Base-by-base conservation (phyloP, 2,888 invertebrate species). In the Teleogryllus oceanicus region DNA sequence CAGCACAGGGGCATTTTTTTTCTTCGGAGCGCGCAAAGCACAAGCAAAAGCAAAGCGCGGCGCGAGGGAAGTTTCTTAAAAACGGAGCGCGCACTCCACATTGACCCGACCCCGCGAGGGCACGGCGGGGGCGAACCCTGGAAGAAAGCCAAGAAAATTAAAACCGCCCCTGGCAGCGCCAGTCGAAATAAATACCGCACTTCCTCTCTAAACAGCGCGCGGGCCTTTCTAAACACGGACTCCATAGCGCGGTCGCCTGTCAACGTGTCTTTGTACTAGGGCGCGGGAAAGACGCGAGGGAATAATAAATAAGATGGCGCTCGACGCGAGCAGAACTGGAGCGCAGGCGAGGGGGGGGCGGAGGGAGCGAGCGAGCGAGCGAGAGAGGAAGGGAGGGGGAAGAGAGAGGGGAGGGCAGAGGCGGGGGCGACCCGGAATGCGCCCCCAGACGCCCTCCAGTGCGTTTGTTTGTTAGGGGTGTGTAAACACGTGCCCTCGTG, bases 141-240 rank as follows among this genome's bases (percentile, higher is more conserved):
- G 62, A 62, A 62, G n/a, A 62, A 62, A 62, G 13, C 62, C 62
- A 62, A 62, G 62, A 62, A 62, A 62, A 62, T 62, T n/a, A 13
- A 62, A 62, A 13, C 62, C 13, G 62, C 76, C 76, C 79, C 76
- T 24, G 51, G 62, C 80, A 49, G 78, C 50, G 80, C 75, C 80
- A 77, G 78, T 77, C 49, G 80, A 80, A 80, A 80, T 80, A 80
- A 80, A 80, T 80, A 80, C 80, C 74, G 50, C 75, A 78, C 75
- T 80, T 80, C 80, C 80, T 80, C 62, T 50, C 62, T 62, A 79
- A 79, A 49, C 37, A 20, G 49, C 20, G 49, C 49, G 21, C n/a
- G 77, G 49, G n/a, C 20, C 76, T 77, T 62, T 62, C 62, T 62
- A 62, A 62, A 62, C 62, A 62, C 13, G 62, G n/a, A 62, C 62